Evolutionary conservation across 2,797 vertebrate species (phyloP).

Genomic region (Anguilla obscura): DNA sequence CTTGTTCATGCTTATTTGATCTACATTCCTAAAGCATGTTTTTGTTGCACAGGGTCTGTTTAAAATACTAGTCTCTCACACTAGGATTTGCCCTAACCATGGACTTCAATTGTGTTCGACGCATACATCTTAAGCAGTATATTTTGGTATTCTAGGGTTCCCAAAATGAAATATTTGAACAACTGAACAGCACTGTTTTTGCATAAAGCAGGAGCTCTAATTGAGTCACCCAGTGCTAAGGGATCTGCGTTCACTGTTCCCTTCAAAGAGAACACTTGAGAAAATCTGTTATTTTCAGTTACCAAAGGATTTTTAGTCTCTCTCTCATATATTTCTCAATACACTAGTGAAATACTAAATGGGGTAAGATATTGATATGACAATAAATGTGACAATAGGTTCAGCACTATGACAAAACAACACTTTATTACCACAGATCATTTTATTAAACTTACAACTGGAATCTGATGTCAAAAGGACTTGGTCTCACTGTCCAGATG

Average conservation of each 20-base stretch:
- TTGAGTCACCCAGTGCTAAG: background rate
- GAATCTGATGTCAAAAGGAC: background rate
- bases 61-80: background rate
- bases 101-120: background rate
- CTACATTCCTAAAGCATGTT: background rate
- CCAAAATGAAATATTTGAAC: background rate
- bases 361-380: background rate
- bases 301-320: background rate
- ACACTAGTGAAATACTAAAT: background rate
- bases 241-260: background rate
- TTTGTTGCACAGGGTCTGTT: background rate
- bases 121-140: background rate
- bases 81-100: background rate
- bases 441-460: constrained; percentile 11
- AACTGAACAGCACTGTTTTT: background rate
- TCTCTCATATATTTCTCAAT: background rate
- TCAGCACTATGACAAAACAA: background rate
- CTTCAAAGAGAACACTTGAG: background rate
- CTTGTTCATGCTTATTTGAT: background rate
- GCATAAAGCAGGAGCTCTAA: background rate
- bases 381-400: background rate
- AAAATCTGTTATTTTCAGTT: background rate
- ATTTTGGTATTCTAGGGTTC: background rate
- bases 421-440: constrained; percentile 9
- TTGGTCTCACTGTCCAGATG: background rate